phyloP scores from a whole-genome alignment of 2,888 invertebrate species.

The Heliconius sara region DNA sequence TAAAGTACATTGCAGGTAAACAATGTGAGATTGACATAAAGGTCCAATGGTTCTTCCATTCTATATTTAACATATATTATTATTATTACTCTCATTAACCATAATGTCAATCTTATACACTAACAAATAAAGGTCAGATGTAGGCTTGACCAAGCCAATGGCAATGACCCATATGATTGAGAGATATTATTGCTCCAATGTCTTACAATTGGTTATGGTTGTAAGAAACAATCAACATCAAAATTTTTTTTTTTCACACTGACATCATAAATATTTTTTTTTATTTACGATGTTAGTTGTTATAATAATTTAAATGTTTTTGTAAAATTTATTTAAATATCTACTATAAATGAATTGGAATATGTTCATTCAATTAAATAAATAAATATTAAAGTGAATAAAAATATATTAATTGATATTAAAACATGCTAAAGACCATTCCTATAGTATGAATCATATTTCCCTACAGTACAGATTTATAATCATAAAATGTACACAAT shows the following conservation, averaged over 20 bases:
- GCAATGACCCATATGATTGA: constrained; percentile 58
- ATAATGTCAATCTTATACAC: constrained; percentile 40
- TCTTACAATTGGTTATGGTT: constrained; percentile 54
- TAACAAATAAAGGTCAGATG: constrained; percentile 41
- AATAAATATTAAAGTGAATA: neutral
- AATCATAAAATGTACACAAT: constrained; percentile 48
- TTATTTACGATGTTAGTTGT: neutral
- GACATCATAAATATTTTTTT: no score
- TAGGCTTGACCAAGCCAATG: constrained; percentile 41
- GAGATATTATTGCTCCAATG: constrained; percentile 55
- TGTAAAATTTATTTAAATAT: neutral
- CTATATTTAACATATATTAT: constrained; percentile 41
- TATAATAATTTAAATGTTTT: neutral
- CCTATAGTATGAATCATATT: neutral
- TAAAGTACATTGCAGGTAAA: neutral
- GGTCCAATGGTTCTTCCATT: constrained; percentile 33
- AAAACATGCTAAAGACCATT: neutral
- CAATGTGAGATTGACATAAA: constrained; percentile 12
- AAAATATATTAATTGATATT: neutral
- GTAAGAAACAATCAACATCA: constrained; percentile 46
- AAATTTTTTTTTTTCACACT: neutral
- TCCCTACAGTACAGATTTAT: neutral
- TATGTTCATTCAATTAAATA: neutral
- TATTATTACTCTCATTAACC: constrained; percentile 34
- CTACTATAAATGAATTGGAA: neutral